Evolutionary conservation across 2,113 vertebrate species (phyloP).

Genomic region (Platysteira castanea): DNA sequence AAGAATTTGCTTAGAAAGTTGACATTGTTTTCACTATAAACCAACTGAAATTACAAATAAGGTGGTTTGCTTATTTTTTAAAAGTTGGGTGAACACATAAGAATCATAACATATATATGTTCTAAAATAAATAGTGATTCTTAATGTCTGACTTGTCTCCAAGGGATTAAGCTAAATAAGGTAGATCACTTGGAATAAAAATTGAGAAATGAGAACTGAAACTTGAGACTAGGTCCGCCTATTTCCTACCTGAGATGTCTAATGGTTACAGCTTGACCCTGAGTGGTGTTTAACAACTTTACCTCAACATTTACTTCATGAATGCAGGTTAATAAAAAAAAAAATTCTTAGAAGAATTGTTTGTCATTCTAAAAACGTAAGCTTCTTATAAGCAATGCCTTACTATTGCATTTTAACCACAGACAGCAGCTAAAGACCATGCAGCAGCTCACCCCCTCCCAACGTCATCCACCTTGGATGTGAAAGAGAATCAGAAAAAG

Average conservation of each 20-base stretch:
- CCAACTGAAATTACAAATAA: neutral
- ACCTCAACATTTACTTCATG: neutral
- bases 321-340: neutral
- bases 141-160: neutral
- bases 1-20: neutral
- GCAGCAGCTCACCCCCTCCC: neutral
- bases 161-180: neutral
- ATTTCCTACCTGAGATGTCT: neutral
- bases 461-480: neutral
- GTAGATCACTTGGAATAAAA: neutral
- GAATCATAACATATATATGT: neutral
- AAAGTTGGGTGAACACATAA: neutral
- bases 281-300: neutral
- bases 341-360: neutral
- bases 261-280: neutral
- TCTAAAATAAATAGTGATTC: neutral
- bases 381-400: neutral
- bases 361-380: neutral
- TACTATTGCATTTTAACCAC: neutral
- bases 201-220: neutral
- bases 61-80: accelerated
- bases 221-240: neutral
- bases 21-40: neutral
- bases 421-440: neutral
- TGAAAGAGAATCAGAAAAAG: neutral